Conservation (phyloP, 64 coral and sea anemone species). For the Stichodactyla mertensii region DNA sequence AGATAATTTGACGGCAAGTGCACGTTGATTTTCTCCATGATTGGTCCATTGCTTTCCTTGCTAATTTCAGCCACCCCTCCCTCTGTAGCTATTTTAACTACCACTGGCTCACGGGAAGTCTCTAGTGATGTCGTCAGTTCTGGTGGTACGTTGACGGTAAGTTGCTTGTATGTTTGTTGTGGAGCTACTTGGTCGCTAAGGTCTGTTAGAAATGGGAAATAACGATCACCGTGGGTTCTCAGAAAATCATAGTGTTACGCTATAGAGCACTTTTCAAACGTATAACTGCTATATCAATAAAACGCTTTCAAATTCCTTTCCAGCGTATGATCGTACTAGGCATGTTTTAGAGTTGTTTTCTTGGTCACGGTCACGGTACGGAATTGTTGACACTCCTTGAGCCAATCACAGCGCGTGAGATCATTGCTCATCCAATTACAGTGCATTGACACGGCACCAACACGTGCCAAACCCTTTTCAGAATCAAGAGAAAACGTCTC, state of each 20-base stretch:
- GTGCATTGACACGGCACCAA: too few relatives aligned
- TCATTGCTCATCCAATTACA: too few relatives aligned
- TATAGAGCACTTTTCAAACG: too few relatives aligned
- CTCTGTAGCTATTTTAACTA: constrained; percentile 81
- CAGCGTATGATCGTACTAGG: too few relatives aligned
- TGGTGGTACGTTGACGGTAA: constrained; percentile 68
- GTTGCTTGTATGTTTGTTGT: constrained; percentile 38
- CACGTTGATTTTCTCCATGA: constrained; percentile 66
- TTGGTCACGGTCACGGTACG: too few relatives aligned
- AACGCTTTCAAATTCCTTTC: too few relatives aligned
- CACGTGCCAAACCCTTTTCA: too few relatives aligned
- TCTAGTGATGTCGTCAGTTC: constrained; percentile 74
- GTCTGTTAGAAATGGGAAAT: background rate
- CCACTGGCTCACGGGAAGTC: constrained; percentile 66
- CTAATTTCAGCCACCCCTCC: constrained; percentile 58
- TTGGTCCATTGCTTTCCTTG: constrained; percentile 57
- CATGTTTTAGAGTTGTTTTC: too few relatives aligned
- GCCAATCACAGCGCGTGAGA: too few relatives aligned
- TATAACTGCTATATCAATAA: too few relatives aligned
- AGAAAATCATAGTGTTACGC: background rate
- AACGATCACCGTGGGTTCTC: background rate
- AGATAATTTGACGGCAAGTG: constrained; percentile 38
- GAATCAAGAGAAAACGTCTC: too few relatives aligned
- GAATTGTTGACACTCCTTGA: too few relatives aligned
- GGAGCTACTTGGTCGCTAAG: background rate